These are phyloP conservation scores for Melanostoma mellinum DNA, from an alignment of 2,888 invertebrate species.

Conservation along the genomic window DNA sequence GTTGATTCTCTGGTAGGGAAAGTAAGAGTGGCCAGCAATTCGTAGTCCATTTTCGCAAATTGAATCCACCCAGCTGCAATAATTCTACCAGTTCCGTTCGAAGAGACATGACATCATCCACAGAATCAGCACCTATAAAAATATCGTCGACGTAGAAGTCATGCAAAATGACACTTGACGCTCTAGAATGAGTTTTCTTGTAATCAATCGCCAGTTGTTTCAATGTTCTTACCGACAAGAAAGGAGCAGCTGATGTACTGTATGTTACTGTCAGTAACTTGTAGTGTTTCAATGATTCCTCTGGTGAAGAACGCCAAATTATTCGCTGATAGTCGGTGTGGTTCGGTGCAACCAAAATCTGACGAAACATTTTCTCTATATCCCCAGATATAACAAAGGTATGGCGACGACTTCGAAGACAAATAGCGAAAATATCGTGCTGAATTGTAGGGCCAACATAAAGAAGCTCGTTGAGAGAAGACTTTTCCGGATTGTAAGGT, in stretches of 20 bases:
- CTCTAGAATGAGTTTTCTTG: constrained; percentile 45
- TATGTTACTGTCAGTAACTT: constrained; percentile 63
- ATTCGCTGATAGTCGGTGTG: constrained; percentile 49
- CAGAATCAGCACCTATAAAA: constrained; percentile 53
- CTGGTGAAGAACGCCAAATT: constrained; percentile 32
- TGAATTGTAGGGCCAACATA: constrained; percentile 39
- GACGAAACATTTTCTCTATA: constrained; percentile 59
- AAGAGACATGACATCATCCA: constrained; percentile 16
- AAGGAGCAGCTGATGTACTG: constrained; percentile 59
- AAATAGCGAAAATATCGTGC: constrained; percentile 37
- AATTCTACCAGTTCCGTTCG: constrained; percentile 13
- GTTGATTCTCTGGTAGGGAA: constrained; percentile 10
- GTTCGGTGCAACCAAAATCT: constrained; percentile 39
- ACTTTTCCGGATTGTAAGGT: neutral
- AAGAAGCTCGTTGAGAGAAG: constrained; percentile 31
- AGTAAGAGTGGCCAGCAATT: constrained; percentile 26
- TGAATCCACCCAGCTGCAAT: constrained; percentile 5
- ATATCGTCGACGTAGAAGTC: constrained; percentile 75
- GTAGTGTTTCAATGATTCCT: constrained; percentile 28
- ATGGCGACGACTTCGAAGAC: constrained; percentile 43
- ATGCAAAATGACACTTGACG: constrained; percentile 40
- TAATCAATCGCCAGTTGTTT: constrained; percentile 66
- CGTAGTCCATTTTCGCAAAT: constrained; percentile 15
- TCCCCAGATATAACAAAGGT: constrained; percentile 46
- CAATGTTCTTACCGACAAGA: constrained; percentile 54